Evolutionary conservation across 2,113 vertebrate species (phyloP).

Genomic region (Saguinus imperator): DNA sequence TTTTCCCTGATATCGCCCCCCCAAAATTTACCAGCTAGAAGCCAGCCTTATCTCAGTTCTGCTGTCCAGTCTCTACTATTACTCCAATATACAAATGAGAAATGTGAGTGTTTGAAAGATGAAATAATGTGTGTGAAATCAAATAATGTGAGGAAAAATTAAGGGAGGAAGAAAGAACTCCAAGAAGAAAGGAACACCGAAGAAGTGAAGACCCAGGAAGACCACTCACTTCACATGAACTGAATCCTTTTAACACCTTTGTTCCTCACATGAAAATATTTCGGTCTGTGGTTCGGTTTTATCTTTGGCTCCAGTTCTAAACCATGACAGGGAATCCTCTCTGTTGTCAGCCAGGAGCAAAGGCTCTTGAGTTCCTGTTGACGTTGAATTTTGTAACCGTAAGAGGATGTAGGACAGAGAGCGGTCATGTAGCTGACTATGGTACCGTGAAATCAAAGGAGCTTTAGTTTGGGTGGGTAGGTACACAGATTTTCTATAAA

Average conservation of each 20-base stretch:
- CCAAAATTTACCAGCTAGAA: background rate
- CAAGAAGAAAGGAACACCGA: background rate
- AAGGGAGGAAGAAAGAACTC: background rate
- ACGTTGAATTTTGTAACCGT: background rate
- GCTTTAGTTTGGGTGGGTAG: background rate
- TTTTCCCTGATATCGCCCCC: background rate
- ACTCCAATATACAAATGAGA: background rate
- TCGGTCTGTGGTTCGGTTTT: background rate
- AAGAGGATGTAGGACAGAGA: background rate
- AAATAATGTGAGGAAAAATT: background rate
- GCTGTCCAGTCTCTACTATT: background rate
- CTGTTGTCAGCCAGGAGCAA: background rate
- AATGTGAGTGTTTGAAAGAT: background rate
- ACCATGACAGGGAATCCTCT: too few species aligned
- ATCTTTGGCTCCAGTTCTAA: background rate
- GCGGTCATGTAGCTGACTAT: background rate
- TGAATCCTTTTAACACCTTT: background rate
- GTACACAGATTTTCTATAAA: background rate
- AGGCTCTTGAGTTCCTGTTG: background rate
- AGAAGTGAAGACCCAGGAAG: background rate
- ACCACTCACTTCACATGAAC: background rate
- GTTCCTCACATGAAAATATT: background rate
- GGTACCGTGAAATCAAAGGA: background rate
- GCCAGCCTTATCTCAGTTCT: background rate
- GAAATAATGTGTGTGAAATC: background rate